Base-by-base conservation (phyloP, 2,888 invertebrate species). In the Mythimna ferrago region DNA sequence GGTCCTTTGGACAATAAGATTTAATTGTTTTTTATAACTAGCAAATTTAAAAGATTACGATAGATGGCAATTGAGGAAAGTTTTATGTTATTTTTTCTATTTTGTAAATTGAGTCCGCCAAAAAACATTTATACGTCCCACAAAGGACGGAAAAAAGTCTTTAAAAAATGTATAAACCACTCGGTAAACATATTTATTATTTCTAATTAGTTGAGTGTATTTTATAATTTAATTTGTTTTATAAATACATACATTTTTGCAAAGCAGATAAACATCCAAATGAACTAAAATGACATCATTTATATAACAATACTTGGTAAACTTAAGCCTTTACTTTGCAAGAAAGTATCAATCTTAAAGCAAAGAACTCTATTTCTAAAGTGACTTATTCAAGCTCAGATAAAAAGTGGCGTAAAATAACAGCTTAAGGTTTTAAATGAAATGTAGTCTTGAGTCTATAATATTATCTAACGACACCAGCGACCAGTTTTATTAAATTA, bases 211-310 rank as follows among this genome's bases (percentile, higher is more conserved):
- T 26, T 26, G 26, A 26, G 26, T 26, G 26, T 26, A 26, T 26
- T 26, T 26, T 26, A 26, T 26, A 26, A 26, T 26, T 26, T 26
- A 1, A 1, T 26, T 26, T 26, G 1, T 26, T 26, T 26, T 1
- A 26, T 26, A 26, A 26, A 26, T 26, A 26, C 26, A 1, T 26
- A 26, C 26, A 26, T 26, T 16, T 60, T 69, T 54, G 16, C 71
- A 71, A 70, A 85, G 35, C 51, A 26, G 32, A 57, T n/a, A 58
- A 71, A 70, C 7, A 69, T 68, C n/a, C 14, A 56, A 73, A 73
- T 70, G 32, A 68, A 11, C 66, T 70, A 73, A 73, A 81, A 75
- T 73, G n/a, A 80, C 75, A 76, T 82, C 16, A 82, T 69, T 85
- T 84, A 80, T 68, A 44, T 78, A 82, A 85, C 75, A 38, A 19